Percentiles rank a stretch among this genome's conserved stretches.
Conservation (phyloP, 2,797 vertebrate species). For the Danio albolineatus region DNA sequence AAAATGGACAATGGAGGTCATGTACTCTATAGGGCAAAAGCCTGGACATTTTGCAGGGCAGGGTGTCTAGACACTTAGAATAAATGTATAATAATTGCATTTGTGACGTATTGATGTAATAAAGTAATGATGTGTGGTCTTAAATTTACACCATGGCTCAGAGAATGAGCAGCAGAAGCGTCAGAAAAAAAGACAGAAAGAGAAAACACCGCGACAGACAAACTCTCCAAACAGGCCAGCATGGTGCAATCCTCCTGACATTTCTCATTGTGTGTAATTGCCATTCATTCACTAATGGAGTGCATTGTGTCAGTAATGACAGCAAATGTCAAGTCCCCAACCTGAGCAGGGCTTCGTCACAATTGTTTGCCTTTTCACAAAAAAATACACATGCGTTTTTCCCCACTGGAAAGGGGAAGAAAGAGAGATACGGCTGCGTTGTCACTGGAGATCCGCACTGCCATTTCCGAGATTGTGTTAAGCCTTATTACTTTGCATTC, state of each 20-base stretch:
- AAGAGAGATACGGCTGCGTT: constrained; percentile 56
- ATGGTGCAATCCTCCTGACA: constrained; percentile 76
- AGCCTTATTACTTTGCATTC: constrained; percentile 63
- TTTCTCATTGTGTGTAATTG: constrained; percentile 77
- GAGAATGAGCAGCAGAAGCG: neutral
- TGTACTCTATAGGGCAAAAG: too few relatives aligned
- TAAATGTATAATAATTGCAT: neutral
- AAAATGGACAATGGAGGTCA: too few relatives aligned
- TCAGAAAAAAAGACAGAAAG: neutral
- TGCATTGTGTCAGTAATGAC: constrained; percentile 75
- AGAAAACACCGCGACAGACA: constrained; percentile 2
- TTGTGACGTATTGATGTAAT: constrained; percentile 13
- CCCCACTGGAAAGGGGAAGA: constrained; percentile 42
- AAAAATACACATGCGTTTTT: constrained; percentile 69
- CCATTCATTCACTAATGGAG: constrained; percentile 76
- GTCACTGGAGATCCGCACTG: constrained; percentile 64
- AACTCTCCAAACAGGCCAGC: constrained; percentile 56
- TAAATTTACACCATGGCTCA: neutral
- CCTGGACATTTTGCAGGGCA: too few relatives aligned
- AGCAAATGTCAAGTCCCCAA: constrained; percentile 79
- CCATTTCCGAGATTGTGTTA: constrained; percentile 62
- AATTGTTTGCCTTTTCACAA: constrained; percentile 75
- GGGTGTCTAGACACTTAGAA: neutral
- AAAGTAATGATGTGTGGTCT: constrained; percentile 5
- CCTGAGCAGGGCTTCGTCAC: constrained; percentile 70